Percentiles rank a stretch among this genome's conserved stretches.
phyloP scores from a whole-genome alignment of 2,797 vertebrate genomes.

The Betta splendens region DNA sequence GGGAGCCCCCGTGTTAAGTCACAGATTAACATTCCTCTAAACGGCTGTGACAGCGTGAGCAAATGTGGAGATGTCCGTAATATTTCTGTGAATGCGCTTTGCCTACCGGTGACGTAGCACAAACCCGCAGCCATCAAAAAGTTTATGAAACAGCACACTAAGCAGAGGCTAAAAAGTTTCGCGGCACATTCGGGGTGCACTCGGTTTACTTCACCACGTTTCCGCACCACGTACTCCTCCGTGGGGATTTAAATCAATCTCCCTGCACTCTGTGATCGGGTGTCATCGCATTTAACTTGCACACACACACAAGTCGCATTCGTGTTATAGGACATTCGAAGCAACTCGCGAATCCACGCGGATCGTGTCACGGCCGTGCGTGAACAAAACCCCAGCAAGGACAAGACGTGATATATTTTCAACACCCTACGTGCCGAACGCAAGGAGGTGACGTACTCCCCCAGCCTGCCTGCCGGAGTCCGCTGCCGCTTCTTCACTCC shows the following conservation, averaged over 20 bases:
- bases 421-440: constrained; percentile 46
- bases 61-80: rapidly evolving
- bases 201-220: constrained; percentile 36
- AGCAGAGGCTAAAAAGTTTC: constrained; percentile 25
- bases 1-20: not conserved
- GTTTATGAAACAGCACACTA: not conserved
- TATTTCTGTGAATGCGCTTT: not conserved
- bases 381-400: not conserved
- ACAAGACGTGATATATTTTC: constrained; percentile 46
- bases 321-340: not conserved
- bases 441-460: constrained; percentile 53
- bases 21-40: not conserved
- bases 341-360: not conserved
- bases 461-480: constrained; percentile 31
- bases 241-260: not conserved
- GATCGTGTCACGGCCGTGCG: too few relatives aligned
- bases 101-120: constrained; percentile 31
- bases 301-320: not conserved
- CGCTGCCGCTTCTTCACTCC: constrained; percentile 36
- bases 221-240: not conserved
- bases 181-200: constrained; percentile 44
- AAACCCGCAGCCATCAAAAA: not conserved
- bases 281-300: not conserved
- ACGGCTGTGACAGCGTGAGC: not conserved
- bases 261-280: rapidly evolving